A percentile compares a stretch with the other conserved stretches of the same genome.
These are phyloP conservation scores for Eucriotettix oculatus DNA, from an alignment of 2,888 invertebrate species.

Conservation along the genomic window DNA sequence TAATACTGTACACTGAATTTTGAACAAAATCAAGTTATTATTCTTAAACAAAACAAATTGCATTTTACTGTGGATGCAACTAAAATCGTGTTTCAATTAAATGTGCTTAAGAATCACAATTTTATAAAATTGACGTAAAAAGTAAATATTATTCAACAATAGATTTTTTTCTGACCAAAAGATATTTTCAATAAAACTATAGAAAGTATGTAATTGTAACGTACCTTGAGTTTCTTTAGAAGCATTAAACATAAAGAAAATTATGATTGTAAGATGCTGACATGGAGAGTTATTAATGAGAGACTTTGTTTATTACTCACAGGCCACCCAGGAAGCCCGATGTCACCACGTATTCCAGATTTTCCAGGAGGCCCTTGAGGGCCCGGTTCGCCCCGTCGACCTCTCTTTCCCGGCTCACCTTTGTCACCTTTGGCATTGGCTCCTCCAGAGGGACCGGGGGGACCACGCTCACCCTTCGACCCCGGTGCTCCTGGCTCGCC, in stretches of 20 bases:
- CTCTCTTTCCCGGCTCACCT: background rate
- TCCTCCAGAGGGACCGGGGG: background rate
- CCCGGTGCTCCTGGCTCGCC: background rate
- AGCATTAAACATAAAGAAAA: background rate
- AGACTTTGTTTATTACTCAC: background rate
- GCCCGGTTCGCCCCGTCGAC: background rate
- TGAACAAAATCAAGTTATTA: too few relatives aligned
- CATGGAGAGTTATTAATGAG: too few relatives aligned
- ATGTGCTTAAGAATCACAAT: too few relatives aligned
- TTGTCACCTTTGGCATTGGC: background rate
- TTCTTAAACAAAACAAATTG: too few relatives aligned
- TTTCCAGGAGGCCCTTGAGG: background rate
- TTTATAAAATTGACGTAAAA: too few relatives aligned
- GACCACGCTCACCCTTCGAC: background rate
- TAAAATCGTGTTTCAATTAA: too few relatives aligned
- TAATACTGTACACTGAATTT: too few relatives aligned
- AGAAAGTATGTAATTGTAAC: background rate
- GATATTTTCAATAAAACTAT: too few relatives aligned
- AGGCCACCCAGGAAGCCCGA: background rate
- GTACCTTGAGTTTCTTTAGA: background rate
- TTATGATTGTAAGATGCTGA: background rate
- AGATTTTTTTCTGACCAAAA: too few relatives aligned
- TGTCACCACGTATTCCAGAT: background rate
- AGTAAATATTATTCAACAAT: too few relatives aligned
- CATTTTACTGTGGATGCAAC: too few relatives aligned